Base-by-base conservation (phyloP, 1,140 invertebrate species). In the Cecropterus lyciades region DNA sequence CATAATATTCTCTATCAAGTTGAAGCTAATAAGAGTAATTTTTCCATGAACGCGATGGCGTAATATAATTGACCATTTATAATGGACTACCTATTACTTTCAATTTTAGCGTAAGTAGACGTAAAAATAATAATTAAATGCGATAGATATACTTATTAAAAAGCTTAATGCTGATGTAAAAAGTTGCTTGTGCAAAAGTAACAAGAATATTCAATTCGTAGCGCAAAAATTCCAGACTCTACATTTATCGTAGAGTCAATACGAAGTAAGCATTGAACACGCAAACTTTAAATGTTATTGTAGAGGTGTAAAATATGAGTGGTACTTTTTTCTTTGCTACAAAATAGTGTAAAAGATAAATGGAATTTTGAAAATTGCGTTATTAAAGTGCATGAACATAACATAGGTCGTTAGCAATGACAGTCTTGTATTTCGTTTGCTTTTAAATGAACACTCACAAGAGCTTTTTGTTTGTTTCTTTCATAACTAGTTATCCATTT, bases 241-340 rank as follows among this genome's bases (percentile, higher is more conserved):
- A 45, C 59, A 63, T 63, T 63, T 51, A 63, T 63, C 17, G 30
- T 63, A 13, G 30, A 63, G 48, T 52, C 60, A 43, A 63, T 63
- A 63, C 49, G 33, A 52, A 52, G 48, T 62, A 43, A 42, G 48
- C 42, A 63, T 48, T 51, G 13, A 27, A 63, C 60, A 63, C 60
- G 60, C 60, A 42, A 63, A 63, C 60, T 52, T 63, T 27, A 63
- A 63, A 63, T 52, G 60, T 63, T 52, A 60, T 10, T 10, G 49
- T 48, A 48, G 27, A 49, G 30, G n/a, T 62, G 45, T 62, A 62
- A 62, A 62, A 62, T 49, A 62, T 62, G 46, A 51, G 59, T 37
- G 37, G 27, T 30, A 13, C 24, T 51, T 42, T 62, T 62, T 49
- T 17, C 33, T 30, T 40, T 10, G 11, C 10, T 33, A 60, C 48